Percentiles rank a stretch among this genome's conserved stretches.
Conservation (phyloP, 2,797 vertebrate genomes). For the Galago senegalensis region DNA sequence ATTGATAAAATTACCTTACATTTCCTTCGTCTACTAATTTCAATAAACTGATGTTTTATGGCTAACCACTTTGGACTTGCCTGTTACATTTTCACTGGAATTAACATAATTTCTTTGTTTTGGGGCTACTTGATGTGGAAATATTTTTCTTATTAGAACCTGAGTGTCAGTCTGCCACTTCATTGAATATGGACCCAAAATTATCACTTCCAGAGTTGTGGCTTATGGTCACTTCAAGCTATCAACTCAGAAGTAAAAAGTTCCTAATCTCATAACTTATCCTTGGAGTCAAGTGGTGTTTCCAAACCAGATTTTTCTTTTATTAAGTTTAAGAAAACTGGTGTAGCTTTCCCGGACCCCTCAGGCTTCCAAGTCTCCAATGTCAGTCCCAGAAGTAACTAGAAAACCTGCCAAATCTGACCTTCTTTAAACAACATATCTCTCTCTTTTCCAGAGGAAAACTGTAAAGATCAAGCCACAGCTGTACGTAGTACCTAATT, state of each 20-base stretch:
- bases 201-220: not conserved
- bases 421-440: slow-evolving; percentile 89
- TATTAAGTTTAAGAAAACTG: slow-evolving; percentile 83
- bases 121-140: not conserved
- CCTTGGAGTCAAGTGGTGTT: slow-evolving; percentile 74
- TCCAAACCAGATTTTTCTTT: slow-evolving; percentile 67
- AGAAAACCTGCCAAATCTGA: slow-evolving; percentile 89
- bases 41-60: not conserved
- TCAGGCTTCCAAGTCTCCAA: slow-evolving; percentile 76
- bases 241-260: slow-evolving; percentile 76
- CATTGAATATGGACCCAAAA: not conserved
- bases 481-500: slow-evolving; percentile 90
- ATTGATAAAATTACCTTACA: not conserved
- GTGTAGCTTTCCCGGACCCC: slow-evolving; percentile 64
- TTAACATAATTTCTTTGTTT: slow-evolving; percentile 16
- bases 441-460: slow-evolving; percentile 85
- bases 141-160: not conserved
- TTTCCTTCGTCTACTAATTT: not conserved
- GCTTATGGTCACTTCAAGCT: slow-evolving; percentile 10
- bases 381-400: slow-evolving; percentile 82
- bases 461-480: slow-evolving; percentile 89
- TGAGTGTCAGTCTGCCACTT: not conserved
- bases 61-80: not conserved
- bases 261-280: slow-evolving; percentile 71
- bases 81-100: not conserved